A percentile compares a stretch with the other conserved stretches of the same genome.
These are phyloP conservation scores for Melanotaenia nigrans DNA, from an alignment of 2,797 vertebrate species.

Conservation along the genomic window DNA sequence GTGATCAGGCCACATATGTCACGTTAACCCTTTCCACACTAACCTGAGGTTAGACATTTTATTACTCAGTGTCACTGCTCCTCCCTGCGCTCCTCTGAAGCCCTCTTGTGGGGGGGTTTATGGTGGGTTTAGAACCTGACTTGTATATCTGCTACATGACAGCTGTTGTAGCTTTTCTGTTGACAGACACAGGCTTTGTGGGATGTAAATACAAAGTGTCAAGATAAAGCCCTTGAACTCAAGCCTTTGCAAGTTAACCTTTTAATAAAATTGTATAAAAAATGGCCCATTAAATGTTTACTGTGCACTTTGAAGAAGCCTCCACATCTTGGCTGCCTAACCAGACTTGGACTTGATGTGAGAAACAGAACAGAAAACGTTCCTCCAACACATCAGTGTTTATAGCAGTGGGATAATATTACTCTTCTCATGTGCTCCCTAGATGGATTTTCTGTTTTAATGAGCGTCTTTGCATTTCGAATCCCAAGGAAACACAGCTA, in stretches of 20 bases:
- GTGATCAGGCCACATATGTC: slow-evolving; percentile 54
- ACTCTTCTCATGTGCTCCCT: slow-evolving; percentile 49
- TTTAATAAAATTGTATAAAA: slow-evolving; percentile 1
- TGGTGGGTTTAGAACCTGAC: slow-evolving; percentile 39
- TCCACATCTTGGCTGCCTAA: not conserved
- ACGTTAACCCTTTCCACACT: slow-evolving; percentile 56
- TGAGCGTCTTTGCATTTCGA: slow-evolving; percentile 76
- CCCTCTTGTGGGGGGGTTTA: slow-evolving; percentile 50
- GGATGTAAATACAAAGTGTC: slow-evolving; percentile 18
- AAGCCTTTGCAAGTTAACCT: slow-evolving; percentile 2
- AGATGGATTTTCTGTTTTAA: slow-evolving; percentile 66
- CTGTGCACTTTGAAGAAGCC: not conserved
- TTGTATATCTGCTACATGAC: slow-evolving; percentile 45
- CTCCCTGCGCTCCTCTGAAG: slow-evolving; percentile 43
- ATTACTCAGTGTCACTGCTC: slow-evolving; percentile 36
- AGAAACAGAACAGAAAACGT: slow-evolving; percentile 19
- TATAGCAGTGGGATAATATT: slow-evolving; percentile 42
- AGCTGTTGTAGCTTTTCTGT: slow-evolving; percentile 40
- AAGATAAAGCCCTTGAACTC: slow-evolving; percentile 11
- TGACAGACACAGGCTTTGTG: slow-evolving; percentile 25
- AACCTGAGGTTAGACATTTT: slow-evolving; percentile 38
- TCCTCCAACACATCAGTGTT: slow-evolving; percentile 41
- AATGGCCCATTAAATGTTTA: slow-evolving; percentile 1
- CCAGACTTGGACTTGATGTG: not conserved
- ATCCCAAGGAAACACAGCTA: slow-evolving; percentile 82